phyloP scores from a whole-genome alignment of 2,888 invertebrate genomes.

The Acleris cristana region DNA sequence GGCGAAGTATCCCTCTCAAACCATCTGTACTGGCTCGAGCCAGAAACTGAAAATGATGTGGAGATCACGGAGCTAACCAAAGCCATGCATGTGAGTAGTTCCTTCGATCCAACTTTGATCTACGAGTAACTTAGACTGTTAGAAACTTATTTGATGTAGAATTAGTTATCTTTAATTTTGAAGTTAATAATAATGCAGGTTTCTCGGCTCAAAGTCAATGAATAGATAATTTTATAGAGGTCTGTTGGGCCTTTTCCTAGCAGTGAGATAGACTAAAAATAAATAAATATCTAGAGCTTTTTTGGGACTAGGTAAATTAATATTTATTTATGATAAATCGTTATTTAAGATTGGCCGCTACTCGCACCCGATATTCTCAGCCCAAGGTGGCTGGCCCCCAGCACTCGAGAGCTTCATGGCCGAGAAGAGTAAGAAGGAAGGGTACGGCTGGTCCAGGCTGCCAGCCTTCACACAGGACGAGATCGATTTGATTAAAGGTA shows the following conservation, averaged over 20 bases:
- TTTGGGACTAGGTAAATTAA: too few relatives aligned
- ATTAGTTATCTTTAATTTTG: too few relatives aligned
- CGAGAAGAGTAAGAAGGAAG: slow-evolving; percentile 50
- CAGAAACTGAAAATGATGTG: slow-evolving; percentile 71
- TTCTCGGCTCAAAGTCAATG: too few relatives aligned
- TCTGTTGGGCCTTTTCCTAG: too few relatives aligned
- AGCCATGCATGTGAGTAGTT: slow-evolving; percentile 10
- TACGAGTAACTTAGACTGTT: too few relatives aligned
- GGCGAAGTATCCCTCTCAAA: slow-evolving; percentile 54
- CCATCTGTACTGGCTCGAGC: slow-evolving; percentile 72
- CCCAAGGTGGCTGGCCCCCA: slow-evolving; percentile 62
- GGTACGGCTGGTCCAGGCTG: slow-evolving; percentile 49
- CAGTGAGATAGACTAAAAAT: too few relatives aligned
- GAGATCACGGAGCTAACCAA: slow-evolving; percentile 72
- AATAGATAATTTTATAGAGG: too few relatives aligned
- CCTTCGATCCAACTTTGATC: not conserved
- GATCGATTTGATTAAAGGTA: slow-evolving; percentile 51
- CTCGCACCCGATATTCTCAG: slow-evolving; percentile 56
- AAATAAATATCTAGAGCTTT: too few relatives aligned
- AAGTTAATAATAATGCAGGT: too few relatives aligned
- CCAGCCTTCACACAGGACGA: slow-evolving; percentile 57
- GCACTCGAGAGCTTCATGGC: slow-evolving; percentile 49
- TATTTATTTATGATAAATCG: too few relatives aligned
- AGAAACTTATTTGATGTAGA: too few relatives aligned
- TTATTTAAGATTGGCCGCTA: slow-evolving; percentile 52